Evolutionary conservation across 1,140 invertebrate genomes (phyloP), one percentile per base, ranked within the genome.

Genomic region (Ceratosolen solmsi): DNA sequence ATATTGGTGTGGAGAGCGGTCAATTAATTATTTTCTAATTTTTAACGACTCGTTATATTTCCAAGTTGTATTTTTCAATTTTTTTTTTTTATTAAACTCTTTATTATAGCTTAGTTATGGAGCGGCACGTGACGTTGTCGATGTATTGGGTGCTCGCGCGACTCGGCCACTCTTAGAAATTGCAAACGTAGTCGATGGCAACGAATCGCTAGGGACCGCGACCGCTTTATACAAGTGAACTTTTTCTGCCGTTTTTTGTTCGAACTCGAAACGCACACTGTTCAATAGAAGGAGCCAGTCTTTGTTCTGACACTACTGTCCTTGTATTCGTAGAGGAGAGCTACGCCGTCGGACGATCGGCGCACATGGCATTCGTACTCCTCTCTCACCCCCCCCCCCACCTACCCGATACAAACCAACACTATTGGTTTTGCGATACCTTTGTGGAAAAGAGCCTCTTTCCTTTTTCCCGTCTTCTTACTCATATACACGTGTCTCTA

Each of bases 121-220:
- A 7, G 41, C 5, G 5, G 41, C 41, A 46, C 41, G 41, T 13
- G 41, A 46, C 13, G 13, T 13, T 13, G 41, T 46, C 5, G 41
- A 46, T 46, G 5, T 13, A 13, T 13, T 46, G 5, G 13, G n/a
- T 7, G 41, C 13, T 46, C 41, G 13, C 41, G 41, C 13, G 41
- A 46, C 13, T 13, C 41, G 41, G 41, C 13, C 41, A 46, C 41
- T 46, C 41, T 7, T 7, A 13, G 41, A 86, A 85, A 87, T 86
- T 87, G 85, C 86, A 85, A 80, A 87, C 83, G 74, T 84, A 60
- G 84, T 83, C 82, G 83, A 86, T 54, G 9, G 84, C 84, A 83
- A 82, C 80, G 83, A 84, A 84, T 84, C 84, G 60, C 83, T 82
- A 80, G 84, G 85, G 82, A 46, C 49, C 7, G 20, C 58, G 11